Conservation (phyloP, 2,888 invertebrate genomes). For the Zelleria hepariella region DNA sequence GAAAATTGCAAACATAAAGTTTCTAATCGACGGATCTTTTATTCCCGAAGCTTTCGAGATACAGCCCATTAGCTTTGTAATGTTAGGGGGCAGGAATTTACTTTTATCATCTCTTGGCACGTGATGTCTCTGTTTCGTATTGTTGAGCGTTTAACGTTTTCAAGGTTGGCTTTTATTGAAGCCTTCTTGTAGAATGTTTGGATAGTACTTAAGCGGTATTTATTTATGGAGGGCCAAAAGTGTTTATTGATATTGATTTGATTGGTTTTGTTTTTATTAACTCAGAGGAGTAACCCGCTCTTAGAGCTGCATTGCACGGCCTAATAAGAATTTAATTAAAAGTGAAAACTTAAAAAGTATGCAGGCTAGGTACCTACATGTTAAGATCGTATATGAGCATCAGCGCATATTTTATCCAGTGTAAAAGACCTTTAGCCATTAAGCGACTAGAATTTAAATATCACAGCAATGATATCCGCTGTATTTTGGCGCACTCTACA, state of each 20-base stretch:
- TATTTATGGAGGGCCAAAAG: no score
- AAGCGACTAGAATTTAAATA: neutral
- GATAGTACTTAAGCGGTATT: no score
- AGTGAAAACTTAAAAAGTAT: no score
- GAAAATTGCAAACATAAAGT: slow-evolving; percentile 71
- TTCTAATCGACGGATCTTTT: slow-evolving; percentile 72
- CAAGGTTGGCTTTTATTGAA: slow-evolving; percentile 9
- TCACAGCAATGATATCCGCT: neutral
- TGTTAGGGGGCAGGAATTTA: slow-evolving; percentile 67
- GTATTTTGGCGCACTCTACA: neutral
- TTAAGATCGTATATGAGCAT: no score
- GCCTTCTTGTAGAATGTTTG: neutral
- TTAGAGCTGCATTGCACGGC: no score
- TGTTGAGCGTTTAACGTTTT: slow-evolving; percentile 20
- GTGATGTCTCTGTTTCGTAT: slow-evolving; percentile 63
- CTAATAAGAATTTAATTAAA: no score
- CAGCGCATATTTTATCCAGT: no score
- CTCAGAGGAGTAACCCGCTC: no score
- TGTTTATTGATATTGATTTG: neutral
- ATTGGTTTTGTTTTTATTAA: neutral
- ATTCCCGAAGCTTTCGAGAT: slow-evolving; percentile 63
- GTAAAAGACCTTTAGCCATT: no score
- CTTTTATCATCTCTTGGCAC: slow-evolving; percentile 68
- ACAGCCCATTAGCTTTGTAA: slow-evolving; percentile 70
- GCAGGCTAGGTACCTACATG: no score